phyloP scores from a whole-genome alignment of 2,797 vertebrate genomes.

The Cyprinodon diabolis region DNA sequence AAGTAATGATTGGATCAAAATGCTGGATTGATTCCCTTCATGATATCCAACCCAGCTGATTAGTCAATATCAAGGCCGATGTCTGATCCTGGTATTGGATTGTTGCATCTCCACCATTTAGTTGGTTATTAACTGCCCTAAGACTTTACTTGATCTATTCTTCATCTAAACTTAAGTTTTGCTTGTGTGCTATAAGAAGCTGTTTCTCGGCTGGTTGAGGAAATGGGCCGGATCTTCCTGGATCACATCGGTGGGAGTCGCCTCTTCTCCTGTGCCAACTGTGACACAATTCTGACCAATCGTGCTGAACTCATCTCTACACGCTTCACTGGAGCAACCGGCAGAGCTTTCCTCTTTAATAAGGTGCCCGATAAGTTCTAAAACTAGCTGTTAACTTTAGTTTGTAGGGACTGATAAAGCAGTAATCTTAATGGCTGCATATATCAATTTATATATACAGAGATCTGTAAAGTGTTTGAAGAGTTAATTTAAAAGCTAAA shows the following conservation, averaged over 20 bases:
- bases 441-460: no score
- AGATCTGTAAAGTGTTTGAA: neutral
- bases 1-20: no score
- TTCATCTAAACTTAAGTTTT: neutral
- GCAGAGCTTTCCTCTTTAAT: conserved; percentile 96
- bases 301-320: conserved; percentile 97
- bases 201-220: neutral
- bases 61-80: no score
- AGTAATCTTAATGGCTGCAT: no score
- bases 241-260: conserved; percentile 97
- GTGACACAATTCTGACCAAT: conserved; percentile 96
- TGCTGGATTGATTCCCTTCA: no score
- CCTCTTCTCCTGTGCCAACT: conserved; percentile 98
- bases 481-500: neutral
- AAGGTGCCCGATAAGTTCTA: conserved; percentile 79
- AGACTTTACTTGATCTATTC: neutral
- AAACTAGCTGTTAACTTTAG: no score
- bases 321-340: conserved; percentile 95
- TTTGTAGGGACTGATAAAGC: no score
- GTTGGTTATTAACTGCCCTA: neutral
- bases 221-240: conserved; percentile 96
- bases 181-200: conserved; percentile 2
- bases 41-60: no score
- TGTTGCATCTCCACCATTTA: no score
- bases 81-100: no score